Evolutionary conservation across 2,113 vertebrate genomes (phyloP).

Genomic region (Willisornis vidua): DNA sequence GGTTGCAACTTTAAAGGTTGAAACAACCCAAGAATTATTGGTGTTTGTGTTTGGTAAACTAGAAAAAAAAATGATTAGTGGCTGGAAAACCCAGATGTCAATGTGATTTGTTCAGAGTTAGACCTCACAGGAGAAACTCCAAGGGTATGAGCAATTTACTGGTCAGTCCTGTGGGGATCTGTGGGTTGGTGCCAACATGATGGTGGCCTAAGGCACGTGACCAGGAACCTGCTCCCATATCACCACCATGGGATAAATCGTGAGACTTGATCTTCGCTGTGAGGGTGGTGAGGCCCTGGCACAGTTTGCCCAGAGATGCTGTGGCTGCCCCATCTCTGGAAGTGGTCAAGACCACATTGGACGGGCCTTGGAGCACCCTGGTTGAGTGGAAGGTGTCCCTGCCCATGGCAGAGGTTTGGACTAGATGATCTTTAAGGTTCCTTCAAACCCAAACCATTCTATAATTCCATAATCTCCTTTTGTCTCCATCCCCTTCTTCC

Average conservation of each 20-base stretch:
- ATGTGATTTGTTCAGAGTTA: background rate
- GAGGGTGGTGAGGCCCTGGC: background rate
- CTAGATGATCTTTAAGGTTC: background rate
- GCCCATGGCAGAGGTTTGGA: background rate
- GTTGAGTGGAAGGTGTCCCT: background rate
- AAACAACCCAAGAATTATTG: background rate
- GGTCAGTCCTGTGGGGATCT: background rate
- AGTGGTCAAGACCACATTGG: accelerated
- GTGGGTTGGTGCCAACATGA: background rate
- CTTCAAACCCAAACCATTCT: background rate
- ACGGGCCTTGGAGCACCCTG: accelerated
- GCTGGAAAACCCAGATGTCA: background rate
- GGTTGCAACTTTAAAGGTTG: background rate
- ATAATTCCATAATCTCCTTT: background rate
- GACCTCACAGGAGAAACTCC: background rate
- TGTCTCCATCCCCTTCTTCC: background rate
- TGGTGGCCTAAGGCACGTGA: background rate
- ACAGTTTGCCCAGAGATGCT: background rate
- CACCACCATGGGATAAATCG: background rate
- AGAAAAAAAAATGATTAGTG: background rate
- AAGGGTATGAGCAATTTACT: background rate
- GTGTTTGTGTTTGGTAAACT: background rate
- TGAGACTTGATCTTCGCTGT: background rate
- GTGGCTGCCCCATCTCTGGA: background rate
- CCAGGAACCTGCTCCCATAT: background rate